Percentiles rank a stretch among this genome's conserved stretches.
phyloP scores from a whole-genome alignment of 2,113 vertebrate species.

The Misgurnus mizolepis region DNA sequence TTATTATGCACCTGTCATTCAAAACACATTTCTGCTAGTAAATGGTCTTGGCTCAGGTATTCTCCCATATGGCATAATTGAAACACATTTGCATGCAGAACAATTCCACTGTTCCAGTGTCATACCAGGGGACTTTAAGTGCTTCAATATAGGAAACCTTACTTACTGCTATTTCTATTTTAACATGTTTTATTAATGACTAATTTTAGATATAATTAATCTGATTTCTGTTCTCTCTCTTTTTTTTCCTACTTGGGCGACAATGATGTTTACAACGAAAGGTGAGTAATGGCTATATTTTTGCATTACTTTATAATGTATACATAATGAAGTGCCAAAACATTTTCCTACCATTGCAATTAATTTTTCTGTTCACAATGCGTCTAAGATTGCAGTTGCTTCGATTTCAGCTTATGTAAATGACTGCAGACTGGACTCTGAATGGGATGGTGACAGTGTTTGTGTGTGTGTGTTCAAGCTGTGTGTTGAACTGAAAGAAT shows the following conservation, averaged over 20 bases:
- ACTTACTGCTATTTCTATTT: background rate
- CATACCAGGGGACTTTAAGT: constrained; percentile 9
- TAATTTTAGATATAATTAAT: constrained; percentile 12
- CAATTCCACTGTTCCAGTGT: constrained; percentile 5
- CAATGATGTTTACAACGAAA: constrained; percentile 21
- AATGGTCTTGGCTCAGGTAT: background rate
- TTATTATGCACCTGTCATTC: constrained; percentile 16
- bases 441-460: constrained; percentile 15
- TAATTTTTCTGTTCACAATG: constrained; percentile 7
- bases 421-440: constrained; percentile 33
- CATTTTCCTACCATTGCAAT: background rate
- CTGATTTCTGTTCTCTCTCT: background rate
- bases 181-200: constrained; percentile 6
- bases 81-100: constrained; percentile 11
- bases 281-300: constrained; percentile 4
- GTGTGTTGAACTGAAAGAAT: constrained; percentile 18
- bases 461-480: background rate
- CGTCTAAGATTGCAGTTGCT: background rate
- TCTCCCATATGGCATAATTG: constrained; percentile 33
- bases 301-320: background rate
- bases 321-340: background rate
- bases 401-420: constrained; percentile 36
- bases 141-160: constrained; percentile 9
- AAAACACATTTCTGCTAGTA: constrained; percentile 21
- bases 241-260: background rate